These are phyloP conservation scores for Gambusia yucatana DNA, from an alignment of 2,797 vertebrate genomes.

Conservation along the genomic window DNA sequence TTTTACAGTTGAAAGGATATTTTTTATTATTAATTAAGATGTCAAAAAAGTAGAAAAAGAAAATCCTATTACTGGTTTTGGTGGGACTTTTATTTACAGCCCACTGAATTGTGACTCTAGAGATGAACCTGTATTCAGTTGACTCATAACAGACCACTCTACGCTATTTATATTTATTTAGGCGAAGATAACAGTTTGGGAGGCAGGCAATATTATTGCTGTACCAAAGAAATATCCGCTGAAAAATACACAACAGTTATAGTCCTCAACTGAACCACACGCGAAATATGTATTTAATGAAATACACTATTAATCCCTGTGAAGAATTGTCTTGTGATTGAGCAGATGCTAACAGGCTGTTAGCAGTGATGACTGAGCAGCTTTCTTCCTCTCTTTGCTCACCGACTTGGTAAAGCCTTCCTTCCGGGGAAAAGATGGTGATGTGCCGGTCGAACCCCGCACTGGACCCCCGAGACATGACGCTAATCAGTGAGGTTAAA, in stretches of 20 bases:
- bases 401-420: slow-evolving; percentile 95
- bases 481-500: slow-evolving; percentile 3
- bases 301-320: neutral
- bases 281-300: neutral
- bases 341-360: slow-evolving; percentile 40
- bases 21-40: too few relatives aligned
- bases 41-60: neutral
- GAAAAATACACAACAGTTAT: neutral
- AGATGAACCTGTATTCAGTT: neutral
- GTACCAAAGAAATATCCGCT: neutral
- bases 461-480: slow-evolving; percentile 91
- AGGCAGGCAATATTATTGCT: neutral
- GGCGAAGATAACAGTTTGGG: neutral
- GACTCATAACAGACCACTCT: neutral
- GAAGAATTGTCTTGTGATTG: slow-evolving; percentile 3
- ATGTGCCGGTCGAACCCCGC: slow-evolving; percentile 94
- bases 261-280: neutral
- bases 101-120: neutral
- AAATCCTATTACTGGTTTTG: neutral
- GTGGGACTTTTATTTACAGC: neutral
- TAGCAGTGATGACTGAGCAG: slow-evolving; percentile 63
- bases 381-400: slow-evolving; percentile 62
- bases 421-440: slow-evolving; percentile 93
- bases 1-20: neutral
- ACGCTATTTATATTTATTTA: neutral